Percentiles rank a stretch among this genome's conserved stretches.
Evolutionary conservation across 35 echinoderm and acorn worm genomes (phyloP).

Genomic region (Ophiothrix spiculata): DNA sequence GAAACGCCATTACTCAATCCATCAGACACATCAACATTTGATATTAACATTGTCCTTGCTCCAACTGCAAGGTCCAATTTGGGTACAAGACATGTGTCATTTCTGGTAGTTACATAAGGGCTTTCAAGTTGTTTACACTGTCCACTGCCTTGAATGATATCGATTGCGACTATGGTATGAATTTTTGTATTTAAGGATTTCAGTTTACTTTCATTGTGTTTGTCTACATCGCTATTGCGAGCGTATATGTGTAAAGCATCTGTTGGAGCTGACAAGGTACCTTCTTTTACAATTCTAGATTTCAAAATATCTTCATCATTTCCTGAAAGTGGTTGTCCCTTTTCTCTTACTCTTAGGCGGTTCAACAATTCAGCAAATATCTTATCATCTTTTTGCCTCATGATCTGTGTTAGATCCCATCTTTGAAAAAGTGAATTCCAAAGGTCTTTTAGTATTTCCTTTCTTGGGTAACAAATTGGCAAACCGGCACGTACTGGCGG

Average conservation of each 20-base stretch:
- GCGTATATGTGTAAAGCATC: slow-evolving; percentile 57
- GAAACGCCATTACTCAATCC: slow-evolving; percentile 37
- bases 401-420: slow-evolving; percentile 52
- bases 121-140: neutral
- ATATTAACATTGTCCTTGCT: slow-evolving; percentile 42
- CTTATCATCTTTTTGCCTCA: slow-evolving; percentile 80
- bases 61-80: slow-evolving; percentile 30
- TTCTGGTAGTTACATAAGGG: neutral
- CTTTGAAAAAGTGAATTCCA: slow-evolving; percentile 53
- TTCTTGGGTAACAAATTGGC: neutral
- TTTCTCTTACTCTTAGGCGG: slow-evolving; percentile 45
- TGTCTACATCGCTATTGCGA: slow-evolving; percentile 47
- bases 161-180: slow-evolving; percentile 20
- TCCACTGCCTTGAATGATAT: neutral
- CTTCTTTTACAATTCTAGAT: neutral
- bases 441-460: neutral
- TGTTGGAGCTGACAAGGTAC: slow-evolving; percentile 12
- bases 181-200: slow-evolving; percentile 32
- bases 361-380: slow-evolving; percentile 67
- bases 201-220: slow-evolving; percentile 27
- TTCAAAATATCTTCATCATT: slow-evolving; percentile 32
- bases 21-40: slow-evolving; percentile 41
- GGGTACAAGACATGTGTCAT: slow-evolving; percentile 1
- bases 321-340: neutral
- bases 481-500: slow-evolving; percentile 19